These are phyloP conservation scores for Venustaconcha ellipsiformis DNA, from an alignment of 1,140 invertebrate genomes.

Conservation along the genomic window DNA sequence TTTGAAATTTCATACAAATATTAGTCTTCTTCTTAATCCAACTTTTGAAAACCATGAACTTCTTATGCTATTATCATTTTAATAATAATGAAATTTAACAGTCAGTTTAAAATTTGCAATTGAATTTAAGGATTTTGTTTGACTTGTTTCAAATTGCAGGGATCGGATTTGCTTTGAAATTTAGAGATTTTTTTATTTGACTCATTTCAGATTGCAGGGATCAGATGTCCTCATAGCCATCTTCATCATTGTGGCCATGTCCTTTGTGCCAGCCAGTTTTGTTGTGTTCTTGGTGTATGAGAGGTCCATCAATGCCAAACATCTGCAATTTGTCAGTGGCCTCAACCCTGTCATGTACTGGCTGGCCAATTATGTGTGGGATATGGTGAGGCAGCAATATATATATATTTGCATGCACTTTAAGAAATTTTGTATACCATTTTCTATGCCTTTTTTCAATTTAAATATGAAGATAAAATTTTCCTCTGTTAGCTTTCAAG, in stretches of 20 bases:
- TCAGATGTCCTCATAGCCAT: constrained; percentile 73
- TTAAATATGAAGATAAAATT: too few species aligned
- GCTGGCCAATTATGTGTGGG: constrained; percentile 75
- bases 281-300: constrained; percentile 81
- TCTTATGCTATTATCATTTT: too few species aligned
- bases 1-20: too few species aligned
- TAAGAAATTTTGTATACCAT: too few species aligned
- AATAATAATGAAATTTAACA: too few species aligned
- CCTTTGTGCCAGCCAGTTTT: constrained; percentile 81
- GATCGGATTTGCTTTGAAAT: constrained; percentile 67
- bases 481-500: too few species aligned
- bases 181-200: constrained; percentile 5
- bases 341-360: constrained; percentile 72
- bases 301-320: constrained; percentile 74
- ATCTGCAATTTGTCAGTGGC: constrained; percentile 83
- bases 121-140: background rate
- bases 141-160: constrained; percentile 65
- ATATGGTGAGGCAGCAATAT: constrained; percentile 68
- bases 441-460: too few species aligned
- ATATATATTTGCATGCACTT: too few species aligned
- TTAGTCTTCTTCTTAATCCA: too few species aligned
- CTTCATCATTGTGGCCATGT: constrained; percentile 76
- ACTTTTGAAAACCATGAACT: too few species aligned
- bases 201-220: constrained; percentile 67
- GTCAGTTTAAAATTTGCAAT: too few species aligned